Percentiles rank a stretch among this genome's conserved stretches.
phyloP scores from a whole-genome alignment of 2,113 vertebrate genomes.

The Lontra canadensis region DNA sequence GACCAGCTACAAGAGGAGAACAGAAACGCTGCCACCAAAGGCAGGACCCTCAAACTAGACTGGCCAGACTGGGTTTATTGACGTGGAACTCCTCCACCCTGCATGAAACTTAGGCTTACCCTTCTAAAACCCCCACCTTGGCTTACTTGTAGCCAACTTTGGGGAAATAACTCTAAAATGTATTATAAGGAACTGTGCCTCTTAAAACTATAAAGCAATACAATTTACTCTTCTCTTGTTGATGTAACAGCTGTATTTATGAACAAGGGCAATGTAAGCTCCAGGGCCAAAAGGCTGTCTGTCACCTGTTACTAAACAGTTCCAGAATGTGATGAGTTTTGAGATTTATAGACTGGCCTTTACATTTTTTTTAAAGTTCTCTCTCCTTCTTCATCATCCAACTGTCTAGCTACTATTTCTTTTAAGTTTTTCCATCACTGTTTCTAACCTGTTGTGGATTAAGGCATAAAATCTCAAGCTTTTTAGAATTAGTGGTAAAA shows the following conservation, averaged over 20 bases:
- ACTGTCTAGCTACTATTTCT: neutral
- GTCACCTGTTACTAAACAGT: neutral
- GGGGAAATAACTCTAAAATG: neutral
- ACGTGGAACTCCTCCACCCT: neutral
- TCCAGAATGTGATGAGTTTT: neutral
- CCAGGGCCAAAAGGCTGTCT: neutral
- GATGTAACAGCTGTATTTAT: neutral
- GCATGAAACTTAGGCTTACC: neutral
- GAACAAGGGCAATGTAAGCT: neutral
- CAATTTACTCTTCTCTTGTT: neutral
- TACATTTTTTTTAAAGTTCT: neutral
- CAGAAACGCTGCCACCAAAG: neutral
- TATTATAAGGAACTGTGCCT: neutral
- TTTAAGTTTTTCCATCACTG: neutral
- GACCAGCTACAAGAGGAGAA: constrained; percentile 85
- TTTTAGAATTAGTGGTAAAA: neutral
- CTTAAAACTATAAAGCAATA: neutral
- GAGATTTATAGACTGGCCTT: neutral
- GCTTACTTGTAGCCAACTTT: neutral
- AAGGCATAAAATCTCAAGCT: neutral
- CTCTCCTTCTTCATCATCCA: neutral
- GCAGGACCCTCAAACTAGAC: neutral
- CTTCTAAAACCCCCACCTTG: neutral
- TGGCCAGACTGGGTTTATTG: fast-evolving
- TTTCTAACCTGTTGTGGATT: neutral